A percentile compares a stretch with the other conserved stretches of the same genome.
Evolutionary conservation across 1,140 invertebrate species (phyloP).

Genomic region (Brachionus asplanchnoidis): DNA sequence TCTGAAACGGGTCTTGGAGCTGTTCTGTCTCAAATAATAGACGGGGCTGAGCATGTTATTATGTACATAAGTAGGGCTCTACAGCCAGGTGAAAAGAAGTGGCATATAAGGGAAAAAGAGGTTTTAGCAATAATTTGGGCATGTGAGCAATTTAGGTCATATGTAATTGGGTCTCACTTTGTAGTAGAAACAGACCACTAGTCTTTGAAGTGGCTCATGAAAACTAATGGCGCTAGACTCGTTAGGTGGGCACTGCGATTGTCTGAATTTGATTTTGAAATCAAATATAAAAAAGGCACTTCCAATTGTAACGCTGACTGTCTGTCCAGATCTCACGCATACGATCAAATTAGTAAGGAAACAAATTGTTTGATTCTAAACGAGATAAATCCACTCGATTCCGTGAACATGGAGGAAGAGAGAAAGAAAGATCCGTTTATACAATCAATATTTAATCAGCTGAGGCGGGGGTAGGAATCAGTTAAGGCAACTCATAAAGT

Average conservation of each 20-base stretch:
- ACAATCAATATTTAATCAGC: no score
- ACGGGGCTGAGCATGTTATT: no score
- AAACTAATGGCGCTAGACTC: slow-evolving; percentile 31
- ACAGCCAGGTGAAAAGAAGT: no score
- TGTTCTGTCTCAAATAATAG: no score
- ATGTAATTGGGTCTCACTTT: background rate
- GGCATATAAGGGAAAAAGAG: no score
- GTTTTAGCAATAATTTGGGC: no score
- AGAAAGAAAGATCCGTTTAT: background rate
- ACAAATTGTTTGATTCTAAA: background rate
- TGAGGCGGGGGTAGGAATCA: background rate
- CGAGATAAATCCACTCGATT: background rate
- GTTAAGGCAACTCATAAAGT: background rate
- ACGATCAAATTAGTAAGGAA: background rate
- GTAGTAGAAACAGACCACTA: background rate
- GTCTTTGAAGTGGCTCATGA: background rate
- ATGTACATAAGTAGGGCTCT: no score
- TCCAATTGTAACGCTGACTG: background rate
- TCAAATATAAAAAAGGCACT: slow-evolving; percentile 43
- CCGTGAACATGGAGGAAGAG: background rate
- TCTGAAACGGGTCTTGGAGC: no score
- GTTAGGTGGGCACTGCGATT: slow-evolving; percentile 47
- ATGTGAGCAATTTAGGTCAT: background rate
- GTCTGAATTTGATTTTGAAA: slow-evolving; percentile 45
- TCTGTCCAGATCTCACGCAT: background rate